Conservation (phyloP, 2,113 vertebrate species). For the Merops nubicus region DNA sequence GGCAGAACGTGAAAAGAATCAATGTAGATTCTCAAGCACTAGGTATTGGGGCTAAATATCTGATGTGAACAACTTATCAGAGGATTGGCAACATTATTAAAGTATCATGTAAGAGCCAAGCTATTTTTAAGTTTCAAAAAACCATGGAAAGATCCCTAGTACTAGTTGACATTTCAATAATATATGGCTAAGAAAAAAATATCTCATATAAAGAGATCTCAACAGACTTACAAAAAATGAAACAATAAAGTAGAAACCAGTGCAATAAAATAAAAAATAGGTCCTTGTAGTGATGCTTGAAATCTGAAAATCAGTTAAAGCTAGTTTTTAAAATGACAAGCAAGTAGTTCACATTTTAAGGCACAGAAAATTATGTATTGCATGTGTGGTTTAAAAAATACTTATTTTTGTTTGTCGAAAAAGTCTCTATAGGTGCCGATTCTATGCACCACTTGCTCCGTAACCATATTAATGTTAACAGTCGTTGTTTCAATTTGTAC, state of each 20-base stretch:
- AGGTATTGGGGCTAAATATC: conserved; percentile 80
- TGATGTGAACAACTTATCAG: conserved; percentile 81
- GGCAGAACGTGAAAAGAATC: conserved; percentile 75
- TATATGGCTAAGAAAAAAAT: conserved; percentile 74
- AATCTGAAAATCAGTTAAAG: conserved; percentile 54
- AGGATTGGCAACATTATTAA: conserved; percentile 81
- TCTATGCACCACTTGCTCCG: neutral
- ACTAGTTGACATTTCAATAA: conserved; percentile 77
- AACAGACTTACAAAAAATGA: conserved; percentile 38
- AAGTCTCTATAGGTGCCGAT: neutral
- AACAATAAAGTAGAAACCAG: conserved; percentile 56
- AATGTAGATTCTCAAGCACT: conserved; percentile 73
- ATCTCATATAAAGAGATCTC: conserved; percentile 58
- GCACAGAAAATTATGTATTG: neutral
- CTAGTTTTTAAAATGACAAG: neutral
- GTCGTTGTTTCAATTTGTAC: neutral
- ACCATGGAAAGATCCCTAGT: conserved; percentile 45
- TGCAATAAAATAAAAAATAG: conserved; percentile 49
- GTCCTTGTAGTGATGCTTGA: neutral
- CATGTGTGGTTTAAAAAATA: neutral
- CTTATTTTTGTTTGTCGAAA: neutral
- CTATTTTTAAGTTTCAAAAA: conserved; percentile 75
- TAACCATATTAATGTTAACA: neutral
- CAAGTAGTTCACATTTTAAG: neutral
- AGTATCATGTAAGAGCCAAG: conserved; percentile 71